Percentiles rank a stretch among this genome's conserved stretches.
Conservation (phyloP, 2,888 invertebrate species). For the Ctenicera cuprea region DNA sequence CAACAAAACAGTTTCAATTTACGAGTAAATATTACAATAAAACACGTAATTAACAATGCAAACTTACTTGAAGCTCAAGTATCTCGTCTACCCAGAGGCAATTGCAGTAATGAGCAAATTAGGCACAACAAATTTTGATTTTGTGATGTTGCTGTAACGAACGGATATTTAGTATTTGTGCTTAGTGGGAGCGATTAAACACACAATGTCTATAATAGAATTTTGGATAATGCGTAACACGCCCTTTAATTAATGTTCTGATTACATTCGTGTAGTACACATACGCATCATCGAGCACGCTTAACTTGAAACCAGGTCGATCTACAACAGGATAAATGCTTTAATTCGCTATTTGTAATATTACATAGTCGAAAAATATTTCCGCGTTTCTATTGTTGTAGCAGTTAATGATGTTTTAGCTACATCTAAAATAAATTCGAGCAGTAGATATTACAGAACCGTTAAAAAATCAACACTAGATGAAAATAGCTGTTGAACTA, state of each 20-base stretch:
- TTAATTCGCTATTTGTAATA: constrained; percentile 12
- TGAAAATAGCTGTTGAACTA: no score
- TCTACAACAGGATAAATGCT: constrained; percentile 7
- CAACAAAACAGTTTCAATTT: no score
- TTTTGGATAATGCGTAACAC: constrained; percentile 30
- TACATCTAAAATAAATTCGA: no score
- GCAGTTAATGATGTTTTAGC: background rate
- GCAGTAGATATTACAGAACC: background rate
- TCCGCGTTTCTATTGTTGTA: constrained; percentile 24
- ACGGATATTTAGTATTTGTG: background rate
- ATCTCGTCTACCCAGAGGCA: background rate
- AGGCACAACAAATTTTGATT: background rate
- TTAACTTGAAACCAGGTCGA: background rate
- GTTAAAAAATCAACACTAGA: background rate
- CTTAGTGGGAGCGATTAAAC: background rate
- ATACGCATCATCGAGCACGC: constrained; percentile 28
- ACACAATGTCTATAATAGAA: constrained; percentile 25
- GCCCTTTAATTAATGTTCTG: constrained; percentile 22
- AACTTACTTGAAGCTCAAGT: no score
- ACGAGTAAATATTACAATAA: no score
- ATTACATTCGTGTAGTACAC: constrained; percentile 11
- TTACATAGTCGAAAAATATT: background rate
- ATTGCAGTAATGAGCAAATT: background rate
- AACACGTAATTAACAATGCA: no score
- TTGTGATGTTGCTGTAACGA: background rate